Evolutionary conservation across 2,113 vertebrate species (phyloP), one percentile per base, ranked within the genome.

Genomic region (Chaenogobius annularis): DNA sequence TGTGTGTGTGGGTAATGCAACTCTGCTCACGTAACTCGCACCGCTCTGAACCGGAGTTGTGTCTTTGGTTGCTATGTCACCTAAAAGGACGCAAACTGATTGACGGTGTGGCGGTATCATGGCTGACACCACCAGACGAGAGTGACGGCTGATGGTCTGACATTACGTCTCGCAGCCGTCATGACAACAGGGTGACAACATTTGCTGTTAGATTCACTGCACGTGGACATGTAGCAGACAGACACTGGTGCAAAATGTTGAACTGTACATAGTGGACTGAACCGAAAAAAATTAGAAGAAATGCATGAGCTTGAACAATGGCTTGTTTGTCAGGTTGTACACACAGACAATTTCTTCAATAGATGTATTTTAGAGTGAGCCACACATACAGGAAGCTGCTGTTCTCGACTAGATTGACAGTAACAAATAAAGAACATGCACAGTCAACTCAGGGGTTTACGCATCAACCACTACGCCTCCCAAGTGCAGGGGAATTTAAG

Each of bases 41-140:
- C 56, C 55, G 12, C 68, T 58, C 48, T 85, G 37, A 62, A 66
- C 72, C 31, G 63, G 65, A 67, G 74, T 73, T 46, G 61, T 69
- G 59, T 70, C 47, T 40, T 55, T 43, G 15, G 70, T 83, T 79
- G 76, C 79, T 56, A 43, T 71, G 78, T 76, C 73, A 74, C 61
- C 77, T 70, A 59, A 70, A 74, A 47, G 62, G 46, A 59, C 66
- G 68, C 62, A 70, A 26, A 1, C 1, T 81, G 80, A 91, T 88
- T 83, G 89, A 86, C 72, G 56, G 54, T 10, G 35, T n/a, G 19
- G 70, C 67, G 48, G 72, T 62, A 69, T 86, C 80, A 74, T 76
- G 79, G 74, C 74, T 88, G 86, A 87, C 83, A 56, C 72, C 75
- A 86, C 54, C n/a, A 82, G 85, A 79, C 74, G 58, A 83, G 54